A percentile compares a stretch with the other conserved stretches of the same genome.
Conservation (phyloP, 1,140 invertebrate genomes). For the Bombus difficillimus region DNA sequence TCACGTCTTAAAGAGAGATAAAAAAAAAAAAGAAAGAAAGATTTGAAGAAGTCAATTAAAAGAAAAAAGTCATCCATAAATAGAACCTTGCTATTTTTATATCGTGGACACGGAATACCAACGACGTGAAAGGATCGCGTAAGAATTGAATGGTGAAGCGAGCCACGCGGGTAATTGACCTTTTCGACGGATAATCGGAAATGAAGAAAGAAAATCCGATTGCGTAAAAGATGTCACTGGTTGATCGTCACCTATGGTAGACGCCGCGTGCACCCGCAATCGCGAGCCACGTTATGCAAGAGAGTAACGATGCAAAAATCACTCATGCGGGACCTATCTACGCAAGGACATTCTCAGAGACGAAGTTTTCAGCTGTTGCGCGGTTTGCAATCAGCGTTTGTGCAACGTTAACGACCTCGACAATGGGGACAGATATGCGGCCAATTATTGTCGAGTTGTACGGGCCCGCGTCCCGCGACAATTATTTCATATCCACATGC, state of each 20-base stretch:
- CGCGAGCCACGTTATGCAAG: conserved; percentile 48
- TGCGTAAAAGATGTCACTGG: conserved; percentile 69
- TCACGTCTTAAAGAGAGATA: neutral
- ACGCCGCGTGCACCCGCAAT: conserved; percentile 52
- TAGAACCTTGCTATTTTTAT: neutral
- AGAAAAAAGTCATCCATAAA: neutral
- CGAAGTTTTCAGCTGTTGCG: conserved; percentile 52
- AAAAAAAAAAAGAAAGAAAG: neutral
- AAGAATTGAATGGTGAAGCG: neutral
- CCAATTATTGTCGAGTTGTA: conserved; percentile 25
- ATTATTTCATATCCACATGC: conserved; percentile 28
- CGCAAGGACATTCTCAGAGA: conserved; percentile 68
- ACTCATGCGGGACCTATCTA: conserved; percentile 68
- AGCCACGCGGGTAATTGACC: conserved; percentile 55
- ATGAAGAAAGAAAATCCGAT: conserved; percentile 57
- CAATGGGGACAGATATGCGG: conserved; percentile 64
- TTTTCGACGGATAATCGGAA: conserved; percentile 57
- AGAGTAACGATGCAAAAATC: conserved; percentile 68
- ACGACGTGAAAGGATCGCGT: conserved; percentile 20
- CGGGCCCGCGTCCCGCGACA: neutral
- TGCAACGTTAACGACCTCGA: conserved; percentile 66
- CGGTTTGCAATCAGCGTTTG: conserved; percentile 45
- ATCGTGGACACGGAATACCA: neutral
- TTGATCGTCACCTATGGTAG: conserved; percentile 59
- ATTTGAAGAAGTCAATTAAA: neutral